Evolutionary conservation across 2,888 invertebrate genomes (phyloP).

Genomic region (Aplocera efformata): DNA sequence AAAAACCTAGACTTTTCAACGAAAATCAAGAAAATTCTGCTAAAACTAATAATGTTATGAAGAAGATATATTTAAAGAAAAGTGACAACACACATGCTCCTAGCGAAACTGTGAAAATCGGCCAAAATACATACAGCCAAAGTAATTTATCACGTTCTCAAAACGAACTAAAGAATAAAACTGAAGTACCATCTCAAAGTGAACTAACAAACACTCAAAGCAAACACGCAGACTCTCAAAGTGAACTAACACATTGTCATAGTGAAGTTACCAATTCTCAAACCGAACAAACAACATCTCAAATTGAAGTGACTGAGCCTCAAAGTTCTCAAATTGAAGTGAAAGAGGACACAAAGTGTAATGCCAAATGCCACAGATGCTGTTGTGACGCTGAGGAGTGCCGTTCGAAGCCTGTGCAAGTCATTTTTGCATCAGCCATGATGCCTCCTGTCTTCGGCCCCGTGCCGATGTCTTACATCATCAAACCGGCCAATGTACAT

Average conservation of each 20-base stretch:
- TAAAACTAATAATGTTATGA: slow-evolving; percentile 12
- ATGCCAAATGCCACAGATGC: slow-evolving; percentile 42
- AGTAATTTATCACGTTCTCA: background rate
- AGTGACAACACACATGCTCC: background rate
- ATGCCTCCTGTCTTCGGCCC: slow-evolving; percentile 62
- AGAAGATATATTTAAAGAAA: slow-evolving; percentile 11
- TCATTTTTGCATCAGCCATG: slow-evolving; percentile 69
- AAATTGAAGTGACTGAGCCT: no score
- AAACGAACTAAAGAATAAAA: slow-evolving; percentile 1
- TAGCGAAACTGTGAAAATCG: slow-evolving; percentile 2
- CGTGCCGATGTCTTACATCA: slow-evolving; percentile 56
- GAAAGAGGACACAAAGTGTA: slow-evolving; percentile 8
- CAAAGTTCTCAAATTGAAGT: no score
- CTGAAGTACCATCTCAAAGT: background rate
- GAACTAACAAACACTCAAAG: slow-evolving; percentile 2
- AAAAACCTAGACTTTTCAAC: slow-evolving; percentile 55
- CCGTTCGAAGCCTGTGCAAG: slow-evolving; percentile 54
- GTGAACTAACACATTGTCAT: slow-evolving; percentile 23
- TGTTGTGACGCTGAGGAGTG: slow-evolving; percentile 43
- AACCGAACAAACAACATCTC: no score
- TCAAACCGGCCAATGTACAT: slow-evolving; percentile 43
- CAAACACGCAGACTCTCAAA: slow-evolving; percentile 9
- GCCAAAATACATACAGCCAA: slow-evolving; percentile 1
- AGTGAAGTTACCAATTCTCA: slow-evolving; percentile 32
- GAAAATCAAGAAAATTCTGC: slow-evolving; percentile 13